These are phyloP conservation scores for Amblyopsis rosae DNA, from an alignment of 2,113 vertebrate genomes.

Conservation along the genomic window DNA sequence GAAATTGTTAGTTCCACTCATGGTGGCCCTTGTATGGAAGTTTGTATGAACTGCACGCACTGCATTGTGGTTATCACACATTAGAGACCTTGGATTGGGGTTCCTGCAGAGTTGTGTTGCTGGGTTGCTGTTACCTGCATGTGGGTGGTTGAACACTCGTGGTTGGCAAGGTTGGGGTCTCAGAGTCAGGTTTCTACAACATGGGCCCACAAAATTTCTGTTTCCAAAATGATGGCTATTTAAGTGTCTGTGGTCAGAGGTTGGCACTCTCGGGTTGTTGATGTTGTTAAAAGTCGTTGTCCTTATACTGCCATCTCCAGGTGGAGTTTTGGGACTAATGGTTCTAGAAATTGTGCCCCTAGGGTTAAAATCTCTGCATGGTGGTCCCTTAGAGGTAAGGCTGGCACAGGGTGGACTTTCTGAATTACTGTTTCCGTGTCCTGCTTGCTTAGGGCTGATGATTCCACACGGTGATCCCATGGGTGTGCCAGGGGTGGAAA, in stretches of 20 bases:
- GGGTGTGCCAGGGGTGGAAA: not conserved
- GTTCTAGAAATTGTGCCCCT: constrained; percentile 3
- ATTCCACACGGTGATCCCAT: not conserved
- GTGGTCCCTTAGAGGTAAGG: not conserved
- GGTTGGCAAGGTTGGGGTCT: constrained; percentile 16
- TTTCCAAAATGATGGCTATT: not conserved
- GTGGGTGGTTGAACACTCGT: not conserved
- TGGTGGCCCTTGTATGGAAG: not conserved
- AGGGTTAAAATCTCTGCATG: not conserved
- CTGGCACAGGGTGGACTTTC: constrained; percentile 7
- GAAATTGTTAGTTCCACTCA: constrained; percentile 10
- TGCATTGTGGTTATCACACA: constrained; percentile 3
- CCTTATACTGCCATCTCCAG: not conserved
- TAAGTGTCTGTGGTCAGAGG: not conserved
- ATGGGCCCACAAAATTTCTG: constrained; percentile 24
- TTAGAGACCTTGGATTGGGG: constrained; percentile 1
- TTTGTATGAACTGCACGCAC: not conserved
- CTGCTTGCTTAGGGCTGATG: constrained; percentile 1
- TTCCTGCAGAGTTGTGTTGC: not conserved
- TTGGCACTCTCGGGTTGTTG: not conserved
- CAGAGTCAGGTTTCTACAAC: constrained; percentile 20
- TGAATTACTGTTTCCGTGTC: not conserved
- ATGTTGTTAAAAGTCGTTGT: not conserved
- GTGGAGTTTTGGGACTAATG: constrained; percentile 10
- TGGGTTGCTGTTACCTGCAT: not conserved